A percentile compares a stretch with the other conserved stretches of the same genome.
These are phyloP conservation scores for Drosophila pseudotalamancana DNA, from an alignment of 2,888 invertebrate species.

Conservation along the genomic window DNA sequence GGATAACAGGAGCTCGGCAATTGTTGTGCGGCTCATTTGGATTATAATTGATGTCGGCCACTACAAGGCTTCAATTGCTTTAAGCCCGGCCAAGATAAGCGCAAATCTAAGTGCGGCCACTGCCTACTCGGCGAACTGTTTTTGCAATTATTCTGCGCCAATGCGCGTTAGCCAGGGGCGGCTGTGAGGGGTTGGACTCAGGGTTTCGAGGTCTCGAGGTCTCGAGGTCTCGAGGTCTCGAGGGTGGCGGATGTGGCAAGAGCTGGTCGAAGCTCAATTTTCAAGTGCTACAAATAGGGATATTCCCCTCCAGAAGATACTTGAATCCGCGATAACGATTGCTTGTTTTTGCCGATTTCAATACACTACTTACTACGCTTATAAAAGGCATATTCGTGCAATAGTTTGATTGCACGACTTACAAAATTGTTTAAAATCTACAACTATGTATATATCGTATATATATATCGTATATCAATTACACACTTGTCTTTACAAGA, in stretches of 20 bases:
- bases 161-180: conserved; percentile 30
- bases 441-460: too few species aligned
- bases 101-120: conserved; percentile 41
- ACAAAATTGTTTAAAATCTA: too few species aligned
- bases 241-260: too few species aligned
- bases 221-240: too few species aligned
- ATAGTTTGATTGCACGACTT: too few species aligned
- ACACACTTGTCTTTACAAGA: too few species aligned
- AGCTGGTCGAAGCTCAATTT: conserved; percentile 53
- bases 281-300: conserved; percentile 63
- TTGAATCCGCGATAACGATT: conserved; percentile 10
- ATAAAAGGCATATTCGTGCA: neutral
- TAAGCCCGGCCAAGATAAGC: conserved; percentile 59
- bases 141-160: conserved; percentile 56
- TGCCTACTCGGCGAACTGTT: conserved; percentile 14
- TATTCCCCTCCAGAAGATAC: conserved; percentile 9
- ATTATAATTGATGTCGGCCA: conserved; percentile 72
- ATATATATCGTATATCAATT: too few species aligned
- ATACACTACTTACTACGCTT: neutral
- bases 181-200: neutral
- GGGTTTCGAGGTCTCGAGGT: too few species aligned
- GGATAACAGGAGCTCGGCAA: conserved; percentile 63
- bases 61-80: conserved; percentile 49
- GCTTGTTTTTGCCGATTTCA: conserved; percentile 3
- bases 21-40: conserved; percentile 74